These are phyloP conservation scores for Stenurella melanura DNA, from an alignment of 2,888 invertebrate species.

Conservation along the genomic window DNA sequence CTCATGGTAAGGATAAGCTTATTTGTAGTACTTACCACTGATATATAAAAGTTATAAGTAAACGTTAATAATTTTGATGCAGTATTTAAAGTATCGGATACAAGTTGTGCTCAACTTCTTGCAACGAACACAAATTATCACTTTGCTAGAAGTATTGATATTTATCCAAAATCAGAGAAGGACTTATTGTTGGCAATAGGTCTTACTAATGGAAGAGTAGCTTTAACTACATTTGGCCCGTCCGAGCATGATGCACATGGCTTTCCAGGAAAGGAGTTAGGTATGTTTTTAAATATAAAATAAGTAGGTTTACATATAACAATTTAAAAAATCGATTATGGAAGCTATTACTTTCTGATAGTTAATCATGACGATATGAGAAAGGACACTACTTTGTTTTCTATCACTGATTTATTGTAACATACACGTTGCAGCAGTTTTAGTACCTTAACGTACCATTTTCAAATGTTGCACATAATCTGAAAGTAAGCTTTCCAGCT, in stretches of 20 bases:
- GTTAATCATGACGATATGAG: too few species aligned
- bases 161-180: constrained; percentile 85
- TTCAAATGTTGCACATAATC: too few species aligned
- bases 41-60: constrained; percentile 22
- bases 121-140: constrained; percentile 85
- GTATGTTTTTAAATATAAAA: constrained; percentile 71
- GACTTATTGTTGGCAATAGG: constrained; percentile 92
- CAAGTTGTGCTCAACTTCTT: constrained; percentile 81
- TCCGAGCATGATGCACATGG: constrained; percentile 79
- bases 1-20: constrained; percentile 59
- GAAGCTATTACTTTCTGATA: too few species aligned
- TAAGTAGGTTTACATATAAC: neutral
- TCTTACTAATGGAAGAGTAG: constrained; percentile 90
- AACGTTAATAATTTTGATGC: constrained; percentile 55
- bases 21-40: constrained; percentile 14
- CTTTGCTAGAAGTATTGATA: constrained; percentile 90
- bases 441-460: too few species aligned
- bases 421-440: too few species aligned
- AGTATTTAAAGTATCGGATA: constrained; percentile 83
- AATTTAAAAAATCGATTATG: too few species aligned
- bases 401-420: too few species aligned
- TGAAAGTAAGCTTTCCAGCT: too few species aligned
- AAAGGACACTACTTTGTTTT: too few species aligned
- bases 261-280: constrained; percentile 85
- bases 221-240: constrained; percentile 83